phyloP scores from a whole-genome alignment of 2,888 invertebrate species.

The Andrena bicolor region DNA sequence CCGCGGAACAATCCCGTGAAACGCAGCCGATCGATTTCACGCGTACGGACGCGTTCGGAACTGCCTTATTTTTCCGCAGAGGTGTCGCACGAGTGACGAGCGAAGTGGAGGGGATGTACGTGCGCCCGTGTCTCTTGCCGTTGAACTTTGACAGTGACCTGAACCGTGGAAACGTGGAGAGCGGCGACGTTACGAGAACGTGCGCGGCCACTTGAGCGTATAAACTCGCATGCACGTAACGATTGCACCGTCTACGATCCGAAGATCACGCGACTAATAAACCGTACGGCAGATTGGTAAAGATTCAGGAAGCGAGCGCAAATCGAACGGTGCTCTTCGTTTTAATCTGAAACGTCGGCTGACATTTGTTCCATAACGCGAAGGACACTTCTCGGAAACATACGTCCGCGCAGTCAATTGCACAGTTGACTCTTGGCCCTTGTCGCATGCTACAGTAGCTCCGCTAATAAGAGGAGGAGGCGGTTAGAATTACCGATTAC shows the following conservation, averaged over 20 bases:
- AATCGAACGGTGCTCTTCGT: slow-evolving; percentile 16
- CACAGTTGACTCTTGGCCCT: slow-evolving; percentile 75
- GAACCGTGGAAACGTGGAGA: neutral
- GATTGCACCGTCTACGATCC: neutral
- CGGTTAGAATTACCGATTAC: slow-evolving; percentile 61
- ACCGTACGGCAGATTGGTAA: neutral
- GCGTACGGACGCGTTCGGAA: neutral
- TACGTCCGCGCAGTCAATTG: slow-evolving; percentile 64
- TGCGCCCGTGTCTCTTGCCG: slow-evolving; percentile 5
- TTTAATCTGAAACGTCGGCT: slow-evolving; percentile 26
- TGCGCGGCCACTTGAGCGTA: too few species aligned
- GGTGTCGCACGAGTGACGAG: too few species aligned
- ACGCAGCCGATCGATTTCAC: slow-evolving; percentile 40
- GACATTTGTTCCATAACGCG: slow-evolving; percentile 55
- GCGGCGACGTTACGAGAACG: too few species aligned
- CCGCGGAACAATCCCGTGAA: slow-evolving; percentile 25
- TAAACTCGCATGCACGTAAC: neutral
- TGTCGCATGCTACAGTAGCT: slow-evolving; percentile 29
- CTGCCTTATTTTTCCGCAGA: too few species aligned
- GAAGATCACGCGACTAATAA: neutral
- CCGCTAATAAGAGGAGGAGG: slow-evolving; percentile 56
- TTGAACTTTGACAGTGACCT: neutral
- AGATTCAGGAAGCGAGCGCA: slow-evolving; percentile 22
- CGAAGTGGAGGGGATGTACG: neutral
- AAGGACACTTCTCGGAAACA: slow-evolving; percentile 55